These are phyloP conservation scores for Corythornis vintsioides DNA, from an alignment of 2,113 vertebrate species.

Conservation along the genomic window DNA sequence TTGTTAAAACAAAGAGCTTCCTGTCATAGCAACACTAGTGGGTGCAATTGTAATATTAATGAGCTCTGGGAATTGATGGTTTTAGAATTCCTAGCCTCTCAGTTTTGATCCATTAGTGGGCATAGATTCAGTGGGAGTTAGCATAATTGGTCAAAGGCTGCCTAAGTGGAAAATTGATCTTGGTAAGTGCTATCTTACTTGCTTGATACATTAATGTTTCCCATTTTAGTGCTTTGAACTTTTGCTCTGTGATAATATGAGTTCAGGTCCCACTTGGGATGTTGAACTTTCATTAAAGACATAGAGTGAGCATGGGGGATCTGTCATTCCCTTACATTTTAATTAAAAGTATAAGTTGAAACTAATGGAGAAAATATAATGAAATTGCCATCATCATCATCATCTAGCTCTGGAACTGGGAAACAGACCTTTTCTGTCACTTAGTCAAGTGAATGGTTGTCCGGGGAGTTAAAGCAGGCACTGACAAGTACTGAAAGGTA, in stretches of 20 bases:
- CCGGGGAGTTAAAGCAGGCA: background rate
- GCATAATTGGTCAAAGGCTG: conserved; percentile 69
- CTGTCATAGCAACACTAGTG: background rate
- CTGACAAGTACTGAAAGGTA: background rate
- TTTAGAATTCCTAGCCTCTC: conserved; percentile 67
- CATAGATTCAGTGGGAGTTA: conserved; percentile 75
- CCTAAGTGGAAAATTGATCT: conserved; percentile 81
- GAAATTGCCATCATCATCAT: conserved; percentile 23
- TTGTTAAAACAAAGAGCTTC: background rate
- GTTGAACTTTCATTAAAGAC: conserved; percentile 47
- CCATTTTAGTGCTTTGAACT: conserved; percentile 72
- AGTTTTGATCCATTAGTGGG: conserved; percentile 72
- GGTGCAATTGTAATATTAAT: conserved; percentile 65
- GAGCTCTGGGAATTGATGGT: conserved; percentile 63
- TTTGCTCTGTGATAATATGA: conserved; percentile 52
- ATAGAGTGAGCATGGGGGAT: conserved; percentile 2
- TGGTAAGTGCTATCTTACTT: conserved; percentile 65
- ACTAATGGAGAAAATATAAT: conserved; percentile 49
- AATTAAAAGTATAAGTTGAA: conserved; percentile 66
- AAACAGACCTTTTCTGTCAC: conserved; percentile 16
- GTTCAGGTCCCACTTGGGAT: conserved; percentile 45
- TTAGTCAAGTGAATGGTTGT: conserved; percentile 6
- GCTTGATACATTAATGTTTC: conserved; percentile 59
- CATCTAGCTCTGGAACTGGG: background rate
- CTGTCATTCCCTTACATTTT: conserved; percentile 48